Base-by-base conservation (phyloP, 2,888 invertebrate species). In the Oligia strigilis region DNA sequence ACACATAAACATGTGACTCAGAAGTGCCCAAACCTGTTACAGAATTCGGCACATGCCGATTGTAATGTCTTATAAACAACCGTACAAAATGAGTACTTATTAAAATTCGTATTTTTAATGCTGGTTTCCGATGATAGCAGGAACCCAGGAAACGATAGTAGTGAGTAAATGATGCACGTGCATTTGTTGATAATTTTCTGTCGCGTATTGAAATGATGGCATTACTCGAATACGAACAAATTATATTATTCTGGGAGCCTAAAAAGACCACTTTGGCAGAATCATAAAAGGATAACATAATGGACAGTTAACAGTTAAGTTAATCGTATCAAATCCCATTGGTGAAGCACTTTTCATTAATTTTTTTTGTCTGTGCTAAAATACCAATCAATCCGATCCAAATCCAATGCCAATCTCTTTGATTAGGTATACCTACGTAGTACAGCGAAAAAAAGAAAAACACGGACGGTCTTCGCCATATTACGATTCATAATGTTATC, bases 101-200 rank as follows among this genome's bases (percentile, higher is more conserved):
- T 65, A n/a, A 23, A 75, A 60, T 72, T 81, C 36, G 13, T 40
- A 78, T 49, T 78, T 58, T 2, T 29, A 43, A 58, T 67, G 43
- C 75, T 75, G 11, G 36, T 75, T 70, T 65, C 58, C 52, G 49
- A 69, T 76, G 72, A 85, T 73, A 81, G n/a, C 62, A n/a, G 9
- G 58, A 58, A 14, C 46, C 17, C 84, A 75, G 84, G 74, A 87
- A 66, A 58, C 70, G 76, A 80, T 69, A 87, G 72, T 55, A 52
- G 23, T 36, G 29, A 71, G 46, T 58, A 13, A 58, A 55, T 74
- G 0, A n/a, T 72, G 62, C 87, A 89, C 89, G 87, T 87, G 87
- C 87, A 64, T 58, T 69, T 67, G 43, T 75, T 78, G 82, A 86
- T 86, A 87, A 79, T 52, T 69, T 67, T 58, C 4, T 80, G 58